Conservation (phyloP, 2,888 invertebrate genomes). For the Stratiomys singularior region DNA sequence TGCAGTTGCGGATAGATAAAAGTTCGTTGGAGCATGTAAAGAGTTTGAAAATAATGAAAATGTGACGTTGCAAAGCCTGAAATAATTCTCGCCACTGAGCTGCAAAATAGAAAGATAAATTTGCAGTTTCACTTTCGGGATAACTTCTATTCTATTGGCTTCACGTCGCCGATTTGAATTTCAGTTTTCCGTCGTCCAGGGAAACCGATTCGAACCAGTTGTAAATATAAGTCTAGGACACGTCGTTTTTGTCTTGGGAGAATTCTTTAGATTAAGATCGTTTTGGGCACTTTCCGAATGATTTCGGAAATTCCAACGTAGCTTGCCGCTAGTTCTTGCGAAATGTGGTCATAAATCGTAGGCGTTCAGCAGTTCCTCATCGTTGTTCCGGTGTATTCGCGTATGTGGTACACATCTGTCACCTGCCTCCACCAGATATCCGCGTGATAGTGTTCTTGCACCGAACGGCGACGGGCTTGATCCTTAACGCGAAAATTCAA, state of each 20-base stretch:
- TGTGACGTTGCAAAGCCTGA: neutral
- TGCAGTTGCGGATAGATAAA: neutral
- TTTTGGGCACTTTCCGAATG: constrained; percentile 8
- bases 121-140: no score
- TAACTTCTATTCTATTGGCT: no score
- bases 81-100: no score
- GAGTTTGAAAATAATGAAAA: neutral
- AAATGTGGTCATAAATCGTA: neutral
- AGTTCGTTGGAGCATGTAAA: neutral
- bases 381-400: neutral
- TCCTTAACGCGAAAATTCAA: neutral
- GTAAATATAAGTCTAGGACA: neutral
- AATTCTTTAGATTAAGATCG: neutral
- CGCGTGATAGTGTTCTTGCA: no score
- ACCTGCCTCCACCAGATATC: neutral
- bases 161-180: no score
- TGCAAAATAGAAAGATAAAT: no score
- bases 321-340: neutral
- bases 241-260: neutral
- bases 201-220: constrained; percentile 2
- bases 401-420: neutral
- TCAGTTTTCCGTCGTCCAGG: neutral
- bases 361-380: neutral
- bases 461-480: neutral
- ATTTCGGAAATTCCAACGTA: neutral